These are phyloP conservation scores for Lacerta viridis DNA, from an alignment of 2,797 vertebrate species.

Conservation along the genomic window DNA sequence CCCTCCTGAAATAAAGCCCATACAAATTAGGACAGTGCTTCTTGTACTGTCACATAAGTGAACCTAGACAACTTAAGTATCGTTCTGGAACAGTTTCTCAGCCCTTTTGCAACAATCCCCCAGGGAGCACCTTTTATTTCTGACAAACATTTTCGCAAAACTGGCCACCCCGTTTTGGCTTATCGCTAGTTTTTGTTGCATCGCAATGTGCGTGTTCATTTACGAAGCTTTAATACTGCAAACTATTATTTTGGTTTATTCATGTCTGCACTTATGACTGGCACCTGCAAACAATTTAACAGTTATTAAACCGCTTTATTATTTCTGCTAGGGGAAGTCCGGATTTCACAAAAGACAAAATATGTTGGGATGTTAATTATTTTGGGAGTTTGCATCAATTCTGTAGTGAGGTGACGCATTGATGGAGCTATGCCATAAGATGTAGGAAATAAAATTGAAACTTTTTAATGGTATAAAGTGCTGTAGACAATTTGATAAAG, in stretches of 20 bases:
- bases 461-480: not conserved
- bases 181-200: slow-evolving; percentile 38
- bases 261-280: slow-evolving; percentile 53
- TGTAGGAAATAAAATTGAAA: not conserved
- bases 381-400: not conserved
- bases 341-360: slow-evolving; percentile 32
- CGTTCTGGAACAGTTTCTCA: not conserved
- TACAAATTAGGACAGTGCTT: not conserved
- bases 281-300: slow-evolving; percentile 62
- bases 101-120: not conserved
- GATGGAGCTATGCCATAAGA: not conserved
- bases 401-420: slow-evolving; percentile 6
- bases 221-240: slow-evolving; percentile 53
- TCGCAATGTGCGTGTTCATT: slow-evolving; percentile 48
- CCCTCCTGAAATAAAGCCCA: too few species aligned
- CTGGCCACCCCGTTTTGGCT: not conserved
- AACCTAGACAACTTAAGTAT: not conserved
- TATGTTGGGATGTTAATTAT: slow-evolving; percentile 37
- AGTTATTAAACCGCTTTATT: slow-evolving; percentile 53
- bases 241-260: slow-evolving; percentile 60
- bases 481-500: not conserved
- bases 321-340: slow-evolving; percentile 47
- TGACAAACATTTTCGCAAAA: not conserved
- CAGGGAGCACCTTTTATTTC: not conserved
- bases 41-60: not conserved